phyloP scores from a whole-genome alignment of 2,113 vertebrate genomes.

The Cyprinodon variegatus region DNA sequence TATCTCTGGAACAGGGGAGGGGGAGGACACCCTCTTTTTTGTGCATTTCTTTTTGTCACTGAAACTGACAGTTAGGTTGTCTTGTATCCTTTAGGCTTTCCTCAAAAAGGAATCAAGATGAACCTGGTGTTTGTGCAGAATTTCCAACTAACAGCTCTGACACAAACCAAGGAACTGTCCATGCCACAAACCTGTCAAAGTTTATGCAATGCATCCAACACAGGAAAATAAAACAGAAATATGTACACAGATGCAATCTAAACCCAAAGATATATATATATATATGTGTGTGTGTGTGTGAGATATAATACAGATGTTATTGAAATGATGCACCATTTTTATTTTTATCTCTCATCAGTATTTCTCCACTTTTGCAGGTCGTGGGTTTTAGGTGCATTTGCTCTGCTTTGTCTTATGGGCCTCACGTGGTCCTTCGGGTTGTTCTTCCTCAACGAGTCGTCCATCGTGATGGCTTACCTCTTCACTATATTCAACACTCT shows the following conservation, averaged over 20 bases:
- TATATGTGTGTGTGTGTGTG: too few species aligned
- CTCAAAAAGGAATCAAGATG: conserved; percentile 60
- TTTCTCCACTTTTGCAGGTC: conserved; percentile 85
- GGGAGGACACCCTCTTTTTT: conserved; percentile 38
- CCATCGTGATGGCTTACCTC: conserved; percentile 97
- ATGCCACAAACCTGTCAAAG: conserved; percentile 33
- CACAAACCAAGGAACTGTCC: conserved; percentile 32
- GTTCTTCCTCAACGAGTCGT: conserved; percentile 94
- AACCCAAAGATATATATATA: too few species aligned
- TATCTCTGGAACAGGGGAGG: conserved; percentile 20
- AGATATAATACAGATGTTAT: neutral
- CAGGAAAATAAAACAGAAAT: conserved; percentile 1
- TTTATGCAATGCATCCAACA: conserved; percentile 23
- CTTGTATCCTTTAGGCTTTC: conserved; percentile 67
- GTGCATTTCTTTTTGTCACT: conserved; percentile 54
- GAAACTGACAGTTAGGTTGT: conserved; percentile 66
- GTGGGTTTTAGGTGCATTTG: conserved; percentile 96
- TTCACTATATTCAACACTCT: conserved; percentile 98
- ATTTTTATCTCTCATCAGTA: neutral
- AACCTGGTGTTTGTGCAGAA: conserved; percentile 56
- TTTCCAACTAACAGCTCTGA: conserved; percentile 38
- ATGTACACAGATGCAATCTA: neutral
- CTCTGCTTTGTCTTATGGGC: conserved; percentile 92
- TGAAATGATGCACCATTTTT: neutral
- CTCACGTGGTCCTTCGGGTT: conserved; percentile 97